Evolutionary conservation across 1,140 invertebrate genomes (phyloP).

Genomic region (Trachelipus rathkii): DNA sequence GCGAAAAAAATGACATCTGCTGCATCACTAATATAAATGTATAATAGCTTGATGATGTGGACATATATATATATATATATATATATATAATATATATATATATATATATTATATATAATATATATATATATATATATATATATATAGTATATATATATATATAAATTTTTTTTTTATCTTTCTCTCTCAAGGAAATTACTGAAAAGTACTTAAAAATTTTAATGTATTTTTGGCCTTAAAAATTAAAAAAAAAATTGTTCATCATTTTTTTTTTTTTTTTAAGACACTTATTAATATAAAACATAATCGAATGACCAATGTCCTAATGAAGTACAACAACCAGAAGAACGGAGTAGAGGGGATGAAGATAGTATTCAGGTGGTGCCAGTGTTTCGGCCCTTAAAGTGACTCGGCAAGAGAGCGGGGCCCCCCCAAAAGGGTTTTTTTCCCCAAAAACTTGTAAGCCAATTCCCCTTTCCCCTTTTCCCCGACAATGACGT

Average conservation of each 20-base stretch:
- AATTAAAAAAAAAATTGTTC: no score
- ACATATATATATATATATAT: slow-evolving; percentile 31
- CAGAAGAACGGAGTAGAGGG: neutral
- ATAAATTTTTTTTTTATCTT: slow-evolving; percentile 19
- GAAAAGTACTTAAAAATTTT: no score
- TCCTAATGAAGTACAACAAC: neutral
- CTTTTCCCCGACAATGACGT: no score
- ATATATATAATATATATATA: slow-evolving; percentile 17
- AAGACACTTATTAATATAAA: no score
- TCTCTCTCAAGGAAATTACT: neutral
- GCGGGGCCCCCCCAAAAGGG: no score
- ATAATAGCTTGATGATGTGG: no score
- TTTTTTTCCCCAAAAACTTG: no score
- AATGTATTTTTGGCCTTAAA: no score
- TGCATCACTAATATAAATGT: no score
- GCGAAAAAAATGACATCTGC: no score
- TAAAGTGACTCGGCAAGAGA: slow-evolving; percentile 21
- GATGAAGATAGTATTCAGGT: slow-evolving; percentile 27
- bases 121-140: slow-evolving; percentile 25
- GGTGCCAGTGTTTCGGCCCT: slow-evolving; percentile 23
- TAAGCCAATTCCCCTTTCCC: no score
- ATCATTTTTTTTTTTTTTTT: no score
- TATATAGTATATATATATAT: slow-evolving; percentile 18
- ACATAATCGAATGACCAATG: neutral
- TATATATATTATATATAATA: slow-evolving; percentile 23